phyloP scores from a whole-genome alignment of 2,888 invertebrate species.

The Sipunculus nudus region DNA sequence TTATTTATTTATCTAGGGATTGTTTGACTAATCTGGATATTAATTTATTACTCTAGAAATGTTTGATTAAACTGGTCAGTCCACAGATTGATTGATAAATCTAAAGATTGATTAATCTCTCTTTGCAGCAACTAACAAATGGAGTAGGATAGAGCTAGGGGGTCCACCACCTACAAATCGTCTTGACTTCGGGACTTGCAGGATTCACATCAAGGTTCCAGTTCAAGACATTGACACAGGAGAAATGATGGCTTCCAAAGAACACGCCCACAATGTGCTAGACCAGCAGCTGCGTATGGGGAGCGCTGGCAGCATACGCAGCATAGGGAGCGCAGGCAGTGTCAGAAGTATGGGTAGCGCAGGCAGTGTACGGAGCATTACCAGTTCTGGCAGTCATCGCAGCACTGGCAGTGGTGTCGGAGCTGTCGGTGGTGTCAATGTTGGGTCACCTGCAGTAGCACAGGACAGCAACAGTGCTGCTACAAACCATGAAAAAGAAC shows the following conservation, averaged over 20 bases:
- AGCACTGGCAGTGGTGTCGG: too few species aligned
- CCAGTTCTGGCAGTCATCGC: background rate
- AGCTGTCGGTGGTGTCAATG: too few species aligned
- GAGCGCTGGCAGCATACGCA: constrained; percentile 51
- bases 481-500: too few species aligned
- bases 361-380: constrained; percentile 20
- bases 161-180: constrained; percentile 61
- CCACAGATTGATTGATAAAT: too few species aligned
- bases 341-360: constrained; percentile 16
- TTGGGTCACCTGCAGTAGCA: too few species aligned
- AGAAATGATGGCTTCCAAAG: constrained; percentile 17
- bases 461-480: too few species aligned
- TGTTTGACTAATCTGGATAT: too few species aligned
- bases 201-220: constrained; percentile 43
- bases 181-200: constrained; percentile 62
- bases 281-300: constrained; percentile 55
- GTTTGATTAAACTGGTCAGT: too few species aligned
- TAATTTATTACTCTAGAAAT: too few species aligned
- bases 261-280: constrained; percentile 51
- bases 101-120: background rate
- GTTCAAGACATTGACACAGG: too few species aligned
- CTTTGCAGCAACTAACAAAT: constrained; percentile 48
- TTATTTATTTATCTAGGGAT: too few species aligned
- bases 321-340: constrained; percentile 23
- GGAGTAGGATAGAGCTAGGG: constrained; percentile 53